These are phyloP conservation scores for Trididemnum clinides DNA, from an alignment of 23 tunicate species.

Conservation along the genomic window DNA sequence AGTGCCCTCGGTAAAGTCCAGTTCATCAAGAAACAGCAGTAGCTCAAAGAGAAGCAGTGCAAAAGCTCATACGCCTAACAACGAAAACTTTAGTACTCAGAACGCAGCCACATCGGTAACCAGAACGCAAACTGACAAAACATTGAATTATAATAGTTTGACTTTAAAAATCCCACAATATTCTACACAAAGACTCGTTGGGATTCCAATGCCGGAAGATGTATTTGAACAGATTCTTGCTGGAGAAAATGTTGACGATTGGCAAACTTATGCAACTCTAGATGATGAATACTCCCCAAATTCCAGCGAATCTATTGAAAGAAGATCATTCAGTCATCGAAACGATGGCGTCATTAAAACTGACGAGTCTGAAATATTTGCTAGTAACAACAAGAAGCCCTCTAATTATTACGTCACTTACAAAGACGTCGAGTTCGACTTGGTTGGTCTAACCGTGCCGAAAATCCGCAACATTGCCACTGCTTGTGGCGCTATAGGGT, in stretches of 20 bases:
- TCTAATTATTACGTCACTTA: conserved; percentile 63
- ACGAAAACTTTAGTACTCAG: no score
- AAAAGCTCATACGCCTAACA: no score
- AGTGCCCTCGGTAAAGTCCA: no score
- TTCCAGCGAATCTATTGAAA: background rate
- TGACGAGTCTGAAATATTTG: background rate
- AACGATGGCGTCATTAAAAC: background rate
- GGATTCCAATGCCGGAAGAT: conserved; percentile 68
- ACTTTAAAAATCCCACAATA: background rate
- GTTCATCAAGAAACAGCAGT: no score
- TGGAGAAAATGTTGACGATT: no score
- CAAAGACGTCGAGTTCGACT: conserved; percentile 63
- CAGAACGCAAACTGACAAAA: no score
- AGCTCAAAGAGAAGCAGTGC: no score
- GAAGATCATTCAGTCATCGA: background rate
- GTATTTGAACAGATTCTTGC: background rate
- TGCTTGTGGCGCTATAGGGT: conserved; percentile 26
- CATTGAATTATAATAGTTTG: no score
- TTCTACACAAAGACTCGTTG: conserved; percentile 8
- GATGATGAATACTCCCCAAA: conserved; percentile 77
- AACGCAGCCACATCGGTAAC: no score
- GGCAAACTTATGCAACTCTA: background rate
- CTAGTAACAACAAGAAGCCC: background rate
- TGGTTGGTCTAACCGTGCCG: conserved; percentile 39
- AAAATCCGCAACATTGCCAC: conserved; percentile 66